Base-by-base conservation (phyloP, 1,140 invertebrate species). In the Ceratina australensis region DNA sequence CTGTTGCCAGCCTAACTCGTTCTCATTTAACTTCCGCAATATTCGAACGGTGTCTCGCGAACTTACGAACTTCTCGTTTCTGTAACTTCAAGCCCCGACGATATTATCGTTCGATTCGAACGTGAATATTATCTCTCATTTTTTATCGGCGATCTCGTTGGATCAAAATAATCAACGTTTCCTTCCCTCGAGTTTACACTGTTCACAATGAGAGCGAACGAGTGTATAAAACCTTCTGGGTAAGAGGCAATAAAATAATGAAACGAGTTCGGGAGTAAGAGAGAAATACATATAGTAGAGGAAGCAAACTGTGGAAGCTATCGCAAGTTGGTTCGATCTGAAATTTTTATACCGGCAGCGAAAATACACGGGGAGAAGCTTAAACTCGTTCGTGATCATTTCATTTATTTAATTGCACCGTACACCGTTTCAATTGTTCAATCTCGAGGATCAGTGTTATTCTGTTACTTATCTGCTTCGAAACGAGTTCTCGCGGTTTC, bases 1-100 rank as follows among this genome's bases (percentile, higher is more conserved):
- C 59, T 77, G 67, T 80, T 84, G 74, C 56, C 78, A 81, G 78
- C 73, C 82, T 84, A 83, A 84, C 69, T 83, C 68, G 33, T 72
- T 76, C 74, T 57, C 82, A 83, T 83, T 84, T 80, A 83, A 80
- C 78, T 84, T 83, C 77, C 24, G 52, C 54, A 73, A 77, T 60
- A 73, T 16, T 57, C n/a, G 24, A 72, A 63, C 18, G 24, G 22
- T 72, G 74, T 54, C 57, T 42, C 49, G 54, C 66, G 8, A 68
- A 75, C 73, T 67, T 42, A 24, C 66, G 66, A n/a, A 77, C 33
- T 42, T 42, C 33, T 77, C 47, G 57, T 54, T 20, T 22, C 26
- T 10, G 13, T 42, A 74, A 68, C 56, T 75, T 59, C 54, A 24
- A 24, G 15, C n/a, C n/a, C 24, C 47, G 18, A 60, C 42, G 15